Percentiles rank a stretch among this genome's conserved stretches.
These are phyloP conservation scores for Microhierax caerulescens DNA, from an alignment of 2,797 vertebrate species.

Conservation along the genomic window DNA sequence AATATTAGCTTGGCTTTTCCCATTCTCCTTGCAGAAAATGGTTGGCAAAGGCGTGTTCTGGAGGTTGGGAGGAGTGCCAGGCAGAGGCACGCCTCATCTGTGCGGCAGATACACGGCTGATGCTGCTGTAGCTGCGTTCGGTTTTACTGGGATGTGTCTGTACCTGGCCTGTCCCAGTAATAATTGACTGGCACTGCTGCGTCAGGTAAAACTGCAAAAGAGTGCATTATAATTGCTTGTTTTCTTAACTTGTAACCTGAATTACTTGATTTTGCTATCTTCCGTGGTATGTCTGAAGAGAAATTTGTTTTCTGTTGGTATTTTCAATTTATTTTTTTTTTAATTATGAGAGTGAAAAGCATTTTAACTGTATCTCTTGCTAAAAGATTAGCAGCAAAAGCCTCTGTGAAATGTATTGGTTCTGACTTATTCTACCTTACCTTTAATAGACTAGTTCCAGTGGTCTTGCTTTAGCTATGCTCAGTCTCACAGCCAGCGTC, in stretches of 20 bases:
- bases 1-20: background rate
- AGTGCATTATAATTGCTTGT: background rate
- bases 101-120: accelerated
- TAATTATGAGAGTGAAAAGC: background rate
- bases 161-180: background rate
- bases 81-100: background rate
- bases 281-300: background rate
- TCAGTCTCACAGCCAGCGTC: background rate
- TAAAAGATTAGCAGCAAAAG: background rate
- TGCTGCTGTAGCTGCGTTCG: background rate
- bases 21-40: background rate
- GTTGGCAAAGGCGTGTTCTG: background rate
- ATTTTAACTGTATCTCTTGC: background rate
- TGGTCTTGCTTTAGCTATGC: background rate
- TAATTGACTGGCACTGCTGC: background rate
- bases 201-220: no score
- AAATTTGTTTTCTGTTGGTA: background rate
- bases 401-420: background rate
- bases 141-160: background rate
- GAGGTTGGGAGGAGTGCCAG: background rate
- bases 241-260: background rate
- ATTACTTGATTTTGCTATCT: background rate
- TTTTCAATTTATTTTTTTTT: background rate
- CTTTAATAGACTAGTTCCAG: background rate
- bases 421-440: no score